Conservation (phyloP, 2,888 invertebrate genomes). For the Halocaridina rubra region DNA sequence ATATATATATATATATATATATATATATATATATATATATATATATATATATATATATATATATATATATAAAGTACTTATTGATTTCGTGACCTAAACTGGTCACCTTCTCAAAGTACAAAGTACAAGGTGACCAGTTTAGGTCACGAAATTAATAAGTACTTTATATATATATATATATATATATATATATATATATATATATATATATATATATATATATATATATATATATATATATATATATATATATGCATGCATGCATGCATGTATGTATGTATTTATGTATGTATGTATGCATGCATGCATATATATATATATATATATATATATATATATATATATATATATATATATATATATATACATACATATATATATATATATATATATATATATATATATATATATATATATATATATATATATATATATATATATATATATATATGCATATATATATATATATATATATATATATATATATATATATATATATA, state of each 20-base stretch:
- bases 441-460: background rate
- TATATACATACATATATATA: background rate
- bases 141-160: background rate
- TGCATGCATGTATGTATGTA: background rate
- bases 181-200: background rate
- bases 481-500: conserved; percentile 9
- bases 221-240: background rate
- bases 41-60: background rate
- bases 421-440: background rate
- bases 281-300: background rate
- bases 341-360: background rate
- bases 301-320: background rate
- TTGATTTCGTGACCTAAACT: too few species aligned
- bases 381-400: background rate
- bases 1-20: conserved; percentile 32
- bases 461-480: background rate
- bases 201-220: background rate
- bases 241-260: background rate
- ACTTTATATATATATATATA: background rate
- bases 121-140: too few species aligned
- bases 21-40: conserved; percentile 26
- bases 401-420: conserved; percentile 2
- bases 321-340: background rate
- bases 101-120: too few species aligned
- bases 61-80: background rate